A percentile compares a stretch with the other conserved stretches of the same genome.
These are phyloP conservation scores for Cetonia aurata DNA, from an alignment of 2,888 invertebrate genomes.

Conservation along the genomic window DNA sequence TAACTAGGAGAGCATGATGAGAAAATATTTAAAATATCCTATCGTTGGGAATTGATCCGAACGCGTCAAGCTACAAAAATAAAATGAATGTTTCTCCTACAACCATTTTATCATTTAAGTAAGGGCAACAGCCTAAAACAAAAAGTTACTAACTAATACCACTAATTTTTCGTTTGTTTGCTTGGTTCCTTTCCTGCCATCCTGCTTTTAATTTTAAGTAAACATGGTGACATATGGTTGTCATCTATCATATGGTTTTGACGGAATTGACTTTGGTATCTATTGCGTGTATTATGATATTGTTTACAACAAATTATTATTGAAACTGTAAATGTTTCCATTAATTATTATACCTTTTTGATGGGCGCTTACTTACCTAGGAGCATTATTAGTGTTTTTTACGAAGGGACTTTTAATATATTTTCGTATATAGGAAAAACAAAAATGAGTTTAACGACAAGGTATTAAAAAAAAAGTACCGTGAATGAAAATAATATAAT, in stretches of 20 bases:
- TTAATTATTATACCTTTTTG: no score
- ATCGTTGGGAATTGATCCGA: slow-evolving; percentile 39
- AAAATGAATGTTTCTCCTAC: slow-evolving; percentile 48
- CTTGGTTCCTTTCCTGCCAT: no score
- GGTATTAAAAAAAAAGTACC: slow-evolving; percentile 9
- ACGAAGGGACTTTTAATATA: background rate
- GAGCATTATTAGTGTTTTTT: no score
- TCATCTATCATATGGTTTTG: no score
- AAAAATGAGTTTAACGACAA: slow-evolving; percentile 9
- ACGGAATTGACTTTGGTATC: no score
- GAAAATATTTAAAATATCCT: slow-evolving; percentile 33
- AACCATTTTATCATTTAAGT: slow-evolving; percentile 46
- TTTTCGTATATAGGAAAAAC: background rate
- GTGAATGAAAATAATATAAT: background rate
- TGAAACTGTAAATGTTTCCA: no score
- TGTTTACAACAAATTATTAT: no score
- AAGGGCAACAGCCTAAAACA: slow-evolving; percentile 44
- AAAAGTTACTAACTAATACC: slow-evolving; percentile 45
- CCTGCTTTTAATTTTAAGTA: no score
- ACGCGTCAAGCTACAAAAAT: slow-evolving; percentile 44
- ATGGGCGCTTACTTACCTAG: no score
- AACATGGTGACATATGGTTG: no score
- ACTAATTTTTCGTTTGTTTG: no score
- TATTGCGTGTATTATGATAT: no score
- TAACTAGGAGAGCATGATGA: slow-evolving; percentile 27